Conservation (phyloP, 2,888 invertebrate genomes). For the Nymphalis urticae region DNA sequence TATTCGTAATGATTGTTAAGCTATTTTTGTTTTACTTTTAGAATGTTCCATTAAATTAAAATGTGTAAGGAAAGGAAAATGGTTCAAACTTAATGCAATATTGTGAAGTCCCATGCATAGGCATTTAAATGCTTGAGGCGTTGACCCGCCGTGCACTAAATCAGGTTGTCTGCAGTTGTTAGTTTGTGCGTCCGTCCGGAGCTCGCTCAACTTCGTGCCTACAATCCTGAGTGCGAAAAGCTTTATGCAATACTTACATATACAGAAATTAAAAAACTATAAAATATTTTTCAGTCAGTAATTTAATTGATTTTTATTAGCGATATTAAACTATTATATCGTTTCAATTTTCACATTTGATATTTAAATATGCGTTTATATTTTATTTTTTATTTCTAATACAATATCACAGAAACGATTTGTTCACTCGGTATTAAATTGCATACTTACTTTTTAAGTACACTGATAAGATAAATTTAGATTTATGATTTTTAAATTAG, state of each 20-base stretch:
- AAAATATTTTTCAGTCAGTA: too few relatives aligned
- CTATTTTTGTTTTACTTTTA: too few relatives aligned
- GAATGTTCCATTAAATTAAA: too few relatives aligned
- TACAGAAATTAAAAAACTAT: neutral
- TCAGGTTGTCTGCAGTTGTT: slow-evolving; percentile 69
- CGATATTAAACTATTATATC: neutral
- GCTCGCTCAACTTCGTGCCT: slow-evolving; percentile 51
- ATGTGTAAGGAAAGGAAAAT: slow-evolving; percentile 9
- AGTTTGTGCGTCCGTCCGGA: slow-evolving; percentile 38
- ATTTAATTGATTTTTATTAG: too few relatives aligned
- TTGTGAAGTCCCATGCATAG: slow-evolving; percentile 20
- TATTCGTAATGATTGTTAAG: too few relatives aligned
- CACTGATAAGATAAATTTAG: neutral
- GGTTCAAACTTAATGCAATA: slow-evolving; percentile 14
- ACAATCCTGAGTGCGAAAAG: slow-evolving; percentile 38
- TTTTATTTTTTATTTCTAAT: neutral
- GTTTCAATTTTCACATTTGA: neutral
- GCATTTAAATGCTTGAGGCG: slow-evolving; percentile 43
- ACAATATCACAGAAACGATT: too few relatives aligned
- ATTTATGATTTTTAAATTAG: neutral
- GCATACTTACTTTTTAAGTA: neutral
- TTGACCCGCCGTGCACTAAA: slow-evolving; percentile 65
- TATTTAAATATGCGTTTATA: neutral
- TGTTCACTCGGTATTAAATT: neutral
- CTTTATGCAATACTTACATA: slow-evolving; percentile 17